Evolutionary conservation across 2,113 vertebrate species (phyloP).

Genomic region (Spheniscus mendiculus): DNA sequence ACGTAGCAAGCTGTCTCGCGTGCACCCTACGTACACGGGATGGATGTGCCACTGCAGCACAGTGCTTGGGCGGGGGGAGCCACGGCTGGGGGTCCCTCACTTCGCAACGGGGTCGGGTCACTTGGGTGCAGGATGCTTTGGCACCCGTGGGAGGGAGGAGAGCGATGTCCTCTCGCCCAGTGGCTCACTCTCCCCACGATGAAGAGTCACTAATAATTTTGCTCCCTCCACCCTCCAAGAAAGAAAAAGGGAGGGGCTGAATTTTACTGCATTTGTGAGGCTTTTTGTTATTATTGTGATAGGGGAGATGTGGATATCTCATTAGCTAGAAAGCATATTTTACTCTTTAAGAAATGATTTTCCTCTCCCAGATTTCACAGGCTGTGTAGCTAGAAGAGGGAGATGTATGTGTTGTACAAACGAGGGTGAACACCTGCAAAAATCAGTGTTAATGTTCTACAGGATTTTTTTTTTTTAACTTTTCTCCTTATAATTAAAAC

Average conservation of each 20-base stretch:
- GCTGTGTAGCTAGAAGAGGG: background rate
- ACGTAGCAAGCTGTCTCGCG: background rate
- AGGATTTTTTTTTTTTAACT: background rate
- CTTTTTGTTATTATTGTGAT: background rate
- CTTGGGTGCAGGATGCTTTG: background rate
- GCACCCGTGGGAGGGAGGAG: background rate
- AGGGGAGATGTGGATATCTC: background rate
- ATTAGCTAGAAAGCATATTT: background rate
- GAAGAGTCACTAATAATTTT: background rate
- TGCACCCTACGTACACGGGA: fast-evolving
- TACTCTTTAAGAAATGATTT: background rate
- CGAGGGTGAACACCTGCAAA: background rate
- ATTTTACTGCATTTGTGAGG: background rate
- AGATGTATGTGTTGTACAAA: fast-evolving
- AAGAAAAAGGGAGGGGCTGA: background rate
- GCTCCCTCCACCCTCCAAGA: background rate
- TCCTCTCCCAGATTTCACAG: background rate
- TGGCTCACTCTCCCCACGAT: fast-evolving
- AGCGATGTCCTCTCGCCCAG: fast-evolving
- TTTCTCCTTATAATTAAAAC: background rate
- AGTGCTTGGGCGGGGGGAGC: background rate
- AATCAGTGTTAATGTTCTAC: background rate
- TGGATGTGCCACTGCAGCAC: background rate
- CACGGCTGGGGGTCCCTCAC: fast-evolving
- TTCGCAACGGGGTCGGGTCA: background rate